Conservation (phyloP, 2,113 vertebrate genomes). For the Rhagologus leucostigma region DNA sequence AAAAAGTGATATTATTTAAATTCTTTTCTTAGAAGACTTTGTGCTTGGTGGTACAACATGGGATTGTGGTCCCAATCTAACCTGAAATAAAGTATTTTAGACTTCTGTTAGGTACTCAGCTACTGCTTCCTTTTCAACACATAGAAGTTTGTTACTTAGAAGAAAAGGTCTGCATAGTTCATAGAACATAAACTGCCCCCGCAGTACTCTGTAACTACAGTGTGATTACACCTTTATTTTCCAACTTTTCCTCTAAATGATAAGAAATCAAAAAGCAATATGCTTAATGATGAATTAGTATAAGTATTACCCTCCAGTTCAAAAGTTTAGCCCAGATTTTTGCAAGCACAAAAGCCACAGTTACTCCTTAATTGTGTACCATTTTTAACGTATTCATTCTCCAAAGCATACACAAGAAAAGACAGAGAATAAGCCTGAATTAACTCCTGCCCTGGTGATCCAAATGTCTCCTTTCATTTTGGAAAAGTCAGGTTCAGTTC, state of each 20-base stretch:
- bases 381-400: not conserved
- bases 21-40: not conserved
- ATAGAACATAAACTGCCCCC: not conserved
- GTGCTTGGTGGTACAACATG: not conserved
- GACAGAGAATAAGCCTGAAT: not conserved
- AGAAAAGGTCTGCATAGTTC: not conserved
- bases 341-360: not conserved
- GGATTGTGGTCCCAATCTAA: not conserved
- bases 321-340: not conserved
- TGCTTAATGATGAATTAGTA: not conserved
- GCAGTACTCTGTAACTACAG: not conserved
- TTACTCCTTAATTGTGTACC: not conserved
- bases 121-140: not conserved
- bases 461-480: not conserved
- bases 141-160: not conserved
- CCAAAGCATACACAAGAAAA: not conserved
- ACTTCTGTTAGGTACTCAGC: not conserved
- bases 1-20: not conserved
- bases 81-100: not conserved
- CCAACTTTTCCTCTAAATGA: not conserved
- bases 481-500: not conserved
- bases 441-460: not conserved
- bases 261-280: not conserved
- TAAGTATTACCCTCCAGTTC: not conserved
- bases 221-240: not conserved